phyloP scores from a whole-genome alignment of 2,113 vertebrate species.

The Machaerirhynchus nigripectus region DNA sequence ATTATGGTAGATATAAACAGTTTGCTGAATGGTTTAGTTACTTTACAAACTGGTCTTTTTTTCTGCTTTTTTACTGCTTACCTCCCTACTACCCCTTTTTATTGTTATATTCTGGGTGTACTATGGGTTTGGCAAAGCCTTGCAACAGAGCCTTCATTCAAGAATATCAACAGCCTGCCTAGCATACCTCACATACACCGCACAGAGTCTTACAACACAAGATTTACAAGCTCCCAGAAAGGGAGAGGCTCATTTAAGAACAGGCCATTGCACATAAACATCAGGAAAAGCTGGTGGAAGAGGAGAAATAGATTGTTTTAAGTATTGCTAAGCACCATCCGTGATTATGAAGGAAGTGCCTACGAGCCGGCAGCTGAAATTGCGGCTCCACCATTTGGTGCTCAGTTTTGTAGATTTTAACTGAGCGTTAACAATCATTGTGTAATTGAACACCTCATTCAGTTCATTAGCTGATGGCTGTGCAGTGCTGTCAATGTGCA shows the following conservation, averaged over 20 bases:
- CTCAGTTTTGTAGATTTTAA: constrained; percentile 45
- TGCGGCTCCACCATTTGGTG: constrained; percentile 22
- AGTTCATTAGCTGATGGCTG: constrained; percentile 61
- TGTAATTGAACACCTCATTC: constrained; percentile 45
- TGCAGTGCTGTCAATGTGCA: constrained; percentile 11
- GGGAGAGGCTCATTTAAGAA: background rate
- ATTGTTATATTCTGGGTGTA: background rate
- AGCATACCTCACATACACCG: background rate
- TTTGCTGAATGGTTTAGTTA: background rate
- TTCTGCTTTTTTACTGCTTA: no score
- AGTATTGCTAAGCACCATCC: constrained; percentile 20
- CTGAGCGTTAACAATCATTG: constrained; percentile 59
- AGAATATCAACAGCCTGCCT: background rate
- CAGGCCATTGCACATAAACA: background rate
- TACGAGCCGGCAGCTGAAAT: background rate
- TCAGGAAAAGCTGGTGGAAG: constrained; percentile 23
- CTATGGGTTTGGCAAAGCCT: background rate
- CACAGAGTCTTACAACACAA: background rate
- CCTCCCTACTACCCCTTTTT: fast-evolving
- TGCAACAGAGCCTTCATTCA: background rate
- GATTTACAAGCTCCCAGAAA: constrained; percentile 13
- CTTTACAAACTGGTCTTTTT: background rate
- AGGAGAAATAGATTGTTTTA: constrained; percentile 24
- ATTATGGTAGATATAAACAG: background rate
- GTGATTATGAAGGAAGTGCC: background rate